phyloP scores from a whole-genome alignment of 2,113 vertebrate species.

The Misgurnus mizolepis region DNA sequence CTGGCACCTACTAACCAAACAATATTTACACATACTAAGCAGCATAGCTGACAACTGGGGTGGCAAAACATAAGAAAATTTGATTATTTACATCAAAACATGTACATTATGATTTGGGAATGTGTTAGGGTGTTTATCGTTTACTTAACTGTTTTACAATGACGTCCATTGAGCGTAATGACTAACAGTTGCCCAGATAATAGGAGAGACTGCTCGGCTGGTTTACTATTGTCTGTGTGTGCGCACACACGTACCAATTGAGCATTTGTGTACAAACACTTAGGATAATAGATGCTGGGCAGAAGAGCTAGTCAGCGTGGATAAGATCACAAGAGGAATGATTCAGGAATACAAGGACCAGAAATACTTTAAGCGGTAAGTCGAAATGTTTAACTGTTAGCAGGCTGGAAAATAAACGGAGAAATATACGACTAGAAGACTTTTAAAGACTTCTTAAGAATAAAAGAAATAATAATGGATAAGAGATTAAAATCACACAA shows the following conservation, averaged over 20 bases:
- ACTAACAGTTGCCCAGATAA: constrained; percentile 61
- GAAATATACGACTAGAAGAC: not conserved
- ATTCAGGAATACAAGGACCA: constrained; percentile 10
- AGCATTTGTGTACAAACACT: constrained; percentile 55
- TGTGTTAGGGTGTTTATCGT: constrained; percentile 33
- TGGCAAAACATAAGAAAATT: not conserved
- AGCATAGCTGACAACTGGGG: constrained; percentile 27
- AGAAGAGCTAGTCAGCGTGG: constrained; percentile 27
- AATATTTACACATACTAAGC: not conserved
- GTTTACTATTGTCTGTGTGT: constrained; percentile 65
- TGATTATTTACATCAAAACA: not conserved
- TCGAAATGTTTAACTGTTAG: constrained; percentile 16
- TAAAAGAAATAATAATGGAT: not conserved
- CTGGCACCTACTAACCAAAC: constrained; percentile 58
- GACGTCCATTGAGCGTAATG: constrained; percentile 62
- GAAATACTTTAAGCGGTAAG: constrained; percentile 30
- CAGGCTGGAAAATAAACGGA: not conserved
- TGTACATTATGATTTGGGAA: constrained; percentile 1
- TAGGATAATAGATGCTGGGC: constrained; percentile 56
- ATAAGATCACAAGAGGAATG: constrained; percentile 45
- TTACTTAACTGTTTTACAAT: constrained; percentile 61
- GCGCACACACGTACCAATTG: constrained; percentile 58
- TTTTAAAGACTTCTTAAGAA: not conserved
- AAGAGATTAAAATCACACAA: not conserved
- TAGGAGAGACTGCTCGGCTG: constrained; percentile 64